Evolutionary conservation across 2,888 invertebrate species (phyloP), one percentile per base, ranked within the genome.

Genomic region (Brenthis daphne): DNA sequence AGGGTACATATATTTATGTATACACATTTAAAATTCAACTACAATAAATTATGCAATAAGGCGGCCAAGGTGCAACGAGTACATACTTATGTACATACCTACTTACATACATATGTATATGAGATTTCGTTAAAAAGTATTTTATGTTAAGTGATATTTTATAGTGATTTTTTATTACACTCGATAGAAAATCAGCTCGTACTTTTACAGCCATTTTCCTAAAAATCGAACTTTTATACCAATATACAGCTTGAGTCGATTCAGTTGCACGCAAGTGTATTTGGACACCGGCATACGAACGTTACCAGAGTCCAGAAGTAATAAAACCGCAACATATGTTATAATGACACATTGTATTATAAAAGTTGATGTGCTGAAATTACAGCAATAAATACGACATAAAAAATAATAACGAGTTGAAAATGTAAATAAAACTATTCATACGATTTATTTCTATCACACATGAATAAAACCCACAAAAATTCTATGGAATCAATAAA

Each of bases 391-490:
- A 72, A 73, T 74, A 72, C 66, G 47, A 55, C 71, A 63, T 72
- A 68, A 74, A 72, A 74, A 72, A 55, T 64, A 57, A 64, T 67
- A 75, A 75, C 72, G 72, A 71, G 65, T 57, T 54, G 55, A 29
- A 63, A 65, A 64, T 69, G 64, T 68, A 68, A 70, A 69, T 54
- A 64, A 57, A 65, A 65, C 63, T 66, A 71, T 73, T 68, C 54
- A 74, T 69, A 57, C 33, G 60, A 60, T 56, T 58, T 58, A 47
- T 61, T 65, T 69, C 47, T 60, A 67, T 67, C 53, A 56, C 47
- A 24, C 57, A 47, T 65, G 58, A 57, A 67, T 71, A 69, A 57
- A 63, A 65, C 50, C n/a, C 50, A 56, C 67, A 47, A 69, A 64
- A 63, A 60, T 16, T 60, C 29, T 60, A 48, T 24, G n/a, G 20